These are phyloP conservation scores for Drosophila busckii DNA, from an alignment of 1,140 invertebrate species.

Conservation along the genomic window DNA sequence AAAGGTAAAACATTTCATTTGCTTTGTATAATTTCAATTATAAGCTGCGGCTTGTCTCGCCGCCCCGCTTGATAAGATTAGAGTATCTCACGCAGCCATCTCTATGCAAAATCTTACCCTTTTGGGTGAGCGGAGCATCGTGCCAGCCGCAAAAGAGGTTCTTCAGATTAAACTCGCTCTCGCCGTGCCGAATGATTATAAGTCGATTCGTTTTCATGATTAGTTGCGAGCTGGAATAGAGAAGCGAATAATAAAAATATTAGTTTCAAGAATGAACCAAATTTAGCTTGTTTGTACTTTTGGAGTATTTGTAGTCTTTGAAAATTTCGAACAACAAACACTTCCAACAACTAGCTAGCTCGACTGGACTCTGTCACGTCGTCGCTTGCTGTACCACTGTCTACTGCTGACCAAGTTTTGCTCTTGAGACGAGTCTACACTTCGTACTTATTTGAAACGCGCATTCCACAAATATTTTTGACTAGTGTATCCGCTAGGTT, in stretches of 20 bases:
- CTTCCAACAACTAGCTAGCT: no score
- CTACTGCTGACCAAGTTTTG: background rate
- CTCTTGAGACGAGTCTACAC: background rate
- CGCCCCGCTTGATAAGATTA: no score
- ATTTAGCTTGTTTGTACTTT: no score
- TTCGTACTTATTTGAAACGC: conserved; percentile 17
- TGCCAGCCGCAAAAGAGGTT: conserved; percentile 88
- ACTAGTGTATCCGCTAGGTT: conserved; percentile 37
- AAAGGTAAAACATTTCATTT: no score
- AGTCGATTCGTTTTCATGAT: conserved; percentile 73
- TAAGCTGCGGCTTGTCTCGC: no score
- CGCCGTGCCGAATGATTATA: conserved; percentile 86
- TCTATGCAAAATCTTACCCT: conserved; percentile 77
- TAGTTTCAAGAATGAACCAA: no score
- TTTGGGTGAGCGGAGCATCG: conserved; percentile 81
- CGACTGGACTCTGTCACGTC: no score
- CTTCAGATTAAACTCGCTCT: conserved; percentile 86
- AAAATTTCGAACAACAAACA: no score
- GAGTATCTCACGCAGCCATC: no score
- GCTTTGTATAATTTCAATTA: no score
- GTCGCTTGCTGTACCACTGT: no score
- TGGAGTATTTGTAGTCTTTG: no score
- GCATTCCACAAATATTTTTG: conserved; percentile 50
- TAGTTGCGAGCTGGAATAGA: conserved; percentile 30
- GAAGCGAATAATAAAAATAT: background rate